Base-by-base conservation (phyloP, 2,113 vertebrate species). In the Perccottus glenii region DNA sequence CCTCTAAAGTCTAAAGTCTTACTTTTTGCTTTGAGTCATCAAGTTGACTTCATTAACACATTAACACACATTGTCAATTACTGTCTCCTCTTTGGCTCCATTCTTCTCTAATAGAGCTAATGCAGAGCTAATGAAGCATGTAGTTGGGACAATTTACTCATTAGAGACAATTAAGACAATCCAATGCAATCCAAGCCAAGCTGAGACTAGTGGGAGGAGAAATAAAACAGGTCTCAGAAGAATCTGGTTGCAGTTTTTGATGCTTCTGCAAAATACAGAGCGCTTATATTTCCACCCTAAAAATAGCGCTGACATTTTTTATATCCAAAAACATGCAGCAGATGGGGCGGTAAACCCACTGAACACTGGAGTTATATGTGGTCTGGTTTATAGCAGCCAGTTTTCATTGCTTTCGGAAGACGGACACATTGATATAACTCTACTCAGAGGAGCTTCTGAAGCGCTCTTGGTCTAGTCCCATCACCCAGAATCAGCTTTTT, bases 111-210 rank as follows among this genome's bases (percentile, higher is more conserved):
- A 91, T 90, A 81, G 88, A 83, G 87, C 89, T 89, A 86, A 88
- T 69, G 74, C 51, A 46, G 52, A 70, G 78, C 85, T 92, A 92
- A 93, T 92, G 91, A 91, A 86, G 86, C 87, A 84, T 85, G 80
- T 87, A 91, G 90, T 90, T 85, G 88, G 89, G 83, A 88, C 90
- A 87, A 86, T 90, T 88, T 86, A 84, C 78, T 89, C 90, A 89
- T 91, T 90, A 91, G 78, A 85, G 86, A 76, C 85, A 88, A 87
- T 92, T 92, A 89, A 83, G 77, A 81, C 82, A 78, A 90, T 90
- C 89, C 81, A 75, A 70, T 83, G 61, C 78, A 84, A 87, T 89
- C 87, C 84, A 77, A 63, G 71, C 68, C 73, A 80, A 68, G 64
- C 52, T 33, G 33, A 55, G 52, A 38, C 52, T 55, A 38, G 33